Conservation (phyloP, 2,888 invertebrate genomes). For the Orchesellides sinensis region DNA sequence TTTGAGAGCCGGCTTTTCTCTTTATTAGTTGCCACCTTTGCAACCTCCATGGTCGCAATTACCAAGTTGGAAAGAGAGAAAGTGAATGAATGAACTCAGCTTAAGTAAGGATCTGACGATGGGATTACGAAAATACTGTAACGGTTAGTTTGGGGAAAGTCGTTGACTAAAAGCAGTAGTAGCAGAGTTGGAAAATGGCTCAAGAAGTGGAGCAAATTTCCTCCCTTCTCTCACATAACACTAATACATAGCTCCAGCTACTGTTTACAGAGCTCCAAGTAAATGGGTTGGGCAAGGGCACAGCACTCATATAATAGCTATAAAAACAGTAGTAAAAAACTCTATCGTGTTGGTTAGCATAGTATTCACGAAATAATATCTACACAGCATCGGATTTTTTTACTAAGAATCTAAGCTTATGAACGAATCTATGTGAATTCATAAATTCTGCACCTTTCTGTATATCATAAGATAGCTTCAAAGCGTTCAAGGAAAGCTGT, state of each 20-base stretch:
- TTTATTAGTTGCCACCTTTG: background rate
- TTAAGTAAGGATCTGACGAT: background rate
- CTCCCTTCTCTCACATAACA: conserved; percentile 8
- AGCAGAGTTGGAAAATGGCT: background rate
- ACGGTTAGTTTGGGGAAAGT: background rate
- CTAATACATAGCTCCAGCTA: too few relatives aligned
- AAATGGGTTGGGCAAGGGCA: background rate
- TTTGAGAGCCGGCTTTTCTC: background rate
- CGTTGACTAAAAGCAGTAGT: background rate
- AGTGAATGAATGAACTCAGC: conserved; percentile 14
- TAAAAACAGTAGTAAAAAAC: background rate
- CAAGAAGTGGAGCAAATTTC: background rate
- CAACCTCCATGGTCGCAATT: background rate
- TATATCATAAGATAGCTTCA: too few relatives aligned
- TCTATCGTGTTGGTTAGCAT: too few relatives aligned
- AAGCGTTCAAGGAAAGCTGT: background rate
- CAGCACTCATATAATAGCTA: background rate
- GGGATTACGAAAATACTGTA: conserved; percentile 6
- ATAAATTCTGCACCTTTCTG: too few relatives aligned
- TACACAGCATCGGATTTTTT: background rate
- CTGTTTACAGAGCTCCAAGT: too few relatives aligned
- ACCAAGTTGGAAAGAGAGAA: background rate
- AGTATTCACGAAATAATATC: too few relatives aligned
- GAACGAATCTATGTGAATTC: background rate
- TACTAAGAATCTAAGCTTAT: background rate